These are phyloP conservation scores for Amphilophus citrinellus DNA, from an alignment of 2,113 vertebrate genomes.

Conservation along the genomic window DNA sequence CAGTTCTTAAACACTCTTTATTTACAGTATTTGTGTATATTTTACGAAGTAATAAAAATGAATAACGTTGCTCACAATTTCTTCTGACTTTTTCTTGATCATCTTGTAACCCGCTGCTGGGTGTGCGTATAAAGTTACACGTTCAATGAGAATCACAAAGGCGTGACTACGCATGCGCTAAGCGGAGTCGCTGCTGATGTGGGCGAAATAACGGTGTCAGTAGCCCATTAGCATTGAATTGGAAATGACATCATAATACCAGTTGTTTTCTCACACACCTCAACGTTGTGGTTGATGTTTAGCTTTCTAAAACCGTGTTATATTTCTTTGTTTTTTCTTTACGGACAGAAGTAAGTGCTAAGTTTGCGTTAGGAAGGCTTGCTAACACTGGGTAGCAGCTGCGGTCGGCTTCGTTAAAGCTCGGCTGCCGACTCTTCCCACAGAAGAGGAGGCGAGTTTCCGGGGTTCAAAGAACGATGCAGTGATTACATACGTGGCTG, in stretches of 20 bases:
- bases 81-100: background rate
- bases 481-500: background rate
- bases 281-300: background rate
- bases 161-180: conserved; percentile 45
- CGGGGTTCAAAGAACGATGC: background rate
- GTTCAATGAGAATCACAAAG: background rate
- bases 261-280: background rate
- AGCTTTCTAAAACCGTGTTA: background rate
- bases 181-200: conserved; percentile 29
- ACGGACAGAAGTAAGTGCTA: background rate
- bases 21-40: conserved; percentile 89
- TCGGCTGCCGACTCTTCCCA: conserved; percentile 36
- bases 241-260: background rate
- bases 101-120: background rate
- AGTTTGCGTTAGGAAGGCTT: conserved; percentile 7
- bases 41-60: conserved; percentile 86
- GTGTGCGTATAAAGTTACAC: background rate
- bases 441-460: background rate
- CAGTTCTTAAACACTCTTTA: conserved; percentile 87
- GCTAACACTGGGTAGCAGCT: conserved; percentile 52
- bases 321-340: background rate
- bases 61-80: conserved; percentile 65
- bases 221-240: background rate
- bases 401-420: conserved; percentile 4
- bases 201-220: conserved; percentile 52